Evolutionary conservation across 2,113 vertebrate genomes (phyloP), one percentile per base, ranked within the genome.

Genomic region (Notothenia coriiceps): DNA sequence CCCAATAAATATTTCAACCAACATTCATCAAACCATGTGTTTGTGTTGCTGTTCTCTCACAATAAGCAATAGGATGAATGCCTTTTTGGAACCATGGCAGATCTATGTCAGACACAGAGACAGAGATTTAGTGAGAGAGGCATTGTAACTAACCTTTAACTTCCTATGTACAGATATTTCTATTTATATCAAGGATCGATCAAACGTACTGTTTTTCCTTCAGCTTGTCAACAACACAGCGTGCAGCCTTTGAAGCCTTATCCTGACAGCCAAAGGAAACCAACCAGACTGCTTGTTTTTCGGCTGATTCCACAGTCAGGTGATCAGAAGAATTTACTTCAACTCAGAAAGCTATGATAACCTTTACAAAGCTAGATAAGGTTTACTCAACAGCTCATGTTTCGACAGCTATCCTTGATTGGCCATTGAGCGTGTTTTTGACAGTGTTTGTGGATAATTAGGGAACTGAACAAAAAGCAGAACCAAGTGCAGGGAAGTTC

Each of bases 111-210:
- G 47, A 70, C 54, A 50, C 25, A 8, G 17, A 0, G 5, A 56
- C 9, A 46, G 15, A 64, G 14, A 49, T 11, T 54, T 40, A 40
- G 6, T 40, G 33, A 83, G 35, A 67, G 15, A 1, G 15, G 33
- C 46, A 59, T 69, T 35, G 18, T 63, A 25, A 60, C 66, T 14
- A 13, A 6, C 18, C 62, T 86, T 72, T 55, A 29, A 79, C 79
- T 50, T 77, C 17, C 8, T 17, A 55, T 77, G 61, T 73, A 70
- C 5, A 44, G 14, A 20, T 2, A 3, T 11, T 1, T 2, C 64
- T 82, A 83, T 90, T 88, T 80, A 62, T 83, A 77, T 68, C 10
- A 74, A 66, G 46, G 46, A 74, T 83, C 69, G 17, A 86, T 80
- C 14, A n/a, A 47, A 87, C 29, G 70, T 43, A 29, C 46, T 78